These are phyloP conservation scores for Zonotrichia albicollis DNA, from an alignment of 2,797 vertebrate species.

Conservation along the genomic window DNA sequence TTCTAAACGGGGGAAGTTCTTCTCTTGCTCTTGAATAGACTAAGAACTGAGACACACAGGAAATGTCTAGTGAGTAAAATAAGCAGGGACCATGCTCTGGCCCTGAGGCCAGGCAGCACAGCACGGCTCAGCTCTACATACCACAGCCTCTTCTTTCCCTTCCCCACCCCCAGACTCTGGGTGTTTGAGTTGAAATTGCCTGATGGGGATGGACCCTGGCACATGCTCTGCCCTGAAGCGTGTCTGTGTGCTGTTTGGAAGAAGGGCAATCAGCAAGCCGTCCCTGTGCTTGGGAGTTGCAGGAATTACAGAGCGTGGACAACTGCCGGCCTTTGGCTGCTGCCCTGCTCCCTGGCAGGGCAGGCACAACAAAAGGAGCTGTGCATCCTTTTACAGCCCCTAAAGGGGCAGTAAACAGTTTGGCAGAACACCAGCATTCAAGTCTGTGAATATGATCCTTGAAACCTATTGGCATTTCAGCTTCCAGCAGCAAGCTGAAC, in stretches of 20 bases:
- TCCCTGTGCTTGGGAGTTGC: background rate
- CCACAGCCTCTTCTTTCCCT: background rate
- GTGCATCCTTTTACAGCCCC: background rate
- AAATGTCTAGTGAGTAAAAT: conserved; percentile 48
- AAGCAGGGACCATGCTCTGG: background rate
- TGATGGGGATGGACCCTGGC: conserved; percentile 23
- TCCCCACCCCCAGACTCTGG: background rate
- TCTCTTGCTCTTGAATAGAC: background rate
- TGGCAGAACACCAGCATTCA: background rate
- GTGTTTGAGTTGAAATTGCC: conserved; percentile 3
- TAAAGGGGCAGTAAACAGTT: background rate
- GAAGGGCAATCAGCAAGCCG: background rate
- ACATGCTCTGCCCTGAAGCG: background rate
- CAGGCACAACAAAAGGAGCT: background rate
- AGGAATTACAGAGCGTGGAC: background rate
- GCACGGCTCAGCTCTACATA: background rate
- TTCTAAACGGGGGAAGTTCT: background rate
- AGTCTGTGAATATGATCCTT: background rate
- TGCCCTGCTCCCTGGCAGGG: background rate
- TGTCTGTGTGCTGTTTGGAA: conserved; percentile 23
- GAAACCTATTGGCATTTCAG: background rate
- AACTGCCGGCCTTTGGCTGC: background rate
- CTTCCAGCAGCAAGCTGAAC: background rate
- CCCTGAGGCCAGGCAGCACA: conserved; percentile 7
- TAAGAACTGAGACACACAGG: conserved; percentile 32